Evolutionary conservation across 1,140 invertebrate genomes (phyloP).

Genomic region (Pomacea maculata): DNA sequence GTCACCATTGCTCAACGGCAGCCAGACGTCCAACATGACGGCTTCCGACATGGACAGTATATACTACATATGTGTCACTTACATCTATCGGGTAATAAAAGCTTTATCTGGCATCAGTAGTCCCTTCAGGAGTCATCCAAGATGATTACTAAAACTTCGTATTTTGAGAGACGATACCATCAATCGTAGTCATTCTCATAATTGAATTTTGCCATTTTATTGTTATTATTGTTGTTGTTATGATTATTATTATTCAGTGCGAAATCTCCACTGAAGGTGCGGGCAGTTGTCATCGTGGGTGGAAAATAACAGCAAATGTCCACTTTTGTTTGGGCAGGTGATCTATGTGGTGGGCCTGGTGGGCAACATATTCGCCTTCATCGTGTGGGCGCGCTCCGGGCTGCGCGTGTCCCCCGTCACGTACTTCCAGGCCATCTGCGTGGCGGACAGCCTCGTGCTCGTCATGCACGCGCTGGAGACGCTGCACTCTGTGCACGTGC

Average conservation of each 20-base stretch:
- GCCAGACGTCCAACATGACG: no score
- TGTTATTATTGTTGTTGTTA: no score
- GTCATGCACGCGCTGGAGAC: slow-evolving; percentile 26
- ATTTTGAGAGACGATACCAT: background rate
- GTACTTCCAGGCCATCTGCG: slow-evolving; percentile 30
- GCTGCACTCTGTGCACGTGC: slow-evolving; percentile 17
- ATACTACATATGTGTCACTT: no score
- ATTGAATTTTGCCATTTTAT: background rate
- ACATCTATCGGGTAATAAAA: no score
- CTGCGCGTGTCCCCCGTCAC: slow-evolving; percentile 17
- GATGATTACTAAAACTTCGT: no score
- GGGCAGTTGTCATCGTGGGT: no score
- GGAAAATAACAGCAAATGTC: background rate
- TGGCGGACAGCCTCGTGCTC: slow-evolving; percentile 31
- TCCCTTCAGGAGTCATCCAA: no score
- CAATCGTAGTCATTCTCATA: background rate
- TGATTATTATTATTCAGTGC: no score
- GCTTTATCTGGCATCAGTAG: no score
- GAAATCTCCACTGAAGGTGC: no score
- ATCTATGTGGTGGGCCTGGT: slow-evolving; percentile 23
- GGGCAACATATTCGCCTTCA: slow-evolving; percentile 25
- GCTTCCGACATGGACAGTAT: no score
- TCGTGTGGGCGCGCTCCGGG: slow-evolving; percentile 22
- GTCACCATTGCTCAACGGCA: no score
- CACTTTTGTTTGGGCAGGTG: background rate